These are phyloP conservation scores for Cataglyphis altisquamis DNA, from an alignment of 2,888 invertebrate species.

Conservation along the genomic window DNA sequence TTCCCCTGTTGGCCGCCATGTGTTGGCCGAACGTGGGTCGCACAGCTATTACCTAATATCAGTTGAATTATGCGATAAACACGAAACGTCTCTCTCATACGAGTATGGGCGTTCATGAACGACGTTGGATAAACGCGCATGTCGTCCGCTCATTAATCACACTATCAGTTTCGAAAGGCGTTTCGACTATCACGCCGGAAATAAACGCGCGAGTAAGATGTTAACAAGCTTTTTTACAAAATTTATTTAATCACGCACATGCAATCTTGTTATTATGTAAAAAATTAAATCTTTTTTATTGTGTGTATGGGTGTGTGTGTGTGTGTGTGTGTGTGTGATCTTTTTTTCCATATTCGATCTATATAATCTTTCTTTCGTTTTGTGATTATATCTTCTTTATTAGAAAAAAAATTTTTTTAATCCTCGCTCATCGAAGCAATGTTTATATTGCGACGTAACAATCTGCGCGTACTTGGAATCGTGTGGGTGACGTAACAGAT, in stretches of 20 bases:
- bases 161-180: slow-evolving; percentile 18
- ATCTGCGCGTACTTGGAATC: slow-evolving; percentile 44
- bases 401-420: neutral
- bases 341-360: no score
- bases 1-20: slow-evolving; percentile 54
- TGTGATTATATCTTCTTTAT: neutral
- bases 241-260: neutral
- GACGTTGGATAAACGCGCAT: slow-evolving; percentile 8
- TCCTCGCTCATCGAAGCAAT: neutral
- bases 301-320: no score
- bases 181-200: neutral
- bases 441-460: slow-evolving; percentile 40
- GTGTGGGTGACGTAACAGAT: slow-evolving; percentile 27
- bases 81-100: slow-evolving; percentile 68
- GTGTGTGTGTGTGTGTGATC: no score
- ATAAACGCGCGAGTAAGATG: neutral
- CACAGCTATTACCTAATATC: slow-evolving; percentile 73
- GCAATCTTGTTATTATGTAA: no score
- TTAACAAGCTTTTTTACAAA: neutral
- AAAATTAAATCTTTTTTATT: no score
- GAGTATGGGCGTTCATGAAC: slow-evolving; percentile 46
- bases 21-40: slow-evolving; percentile 62
- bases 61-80: slow-evolving; percentile 71
- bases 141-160: slow-evolving; percentile 28
- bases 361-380: no score